Conservation (phyloP, 2,797 vertebrate species). For the Poecilia velifera region DNA sequence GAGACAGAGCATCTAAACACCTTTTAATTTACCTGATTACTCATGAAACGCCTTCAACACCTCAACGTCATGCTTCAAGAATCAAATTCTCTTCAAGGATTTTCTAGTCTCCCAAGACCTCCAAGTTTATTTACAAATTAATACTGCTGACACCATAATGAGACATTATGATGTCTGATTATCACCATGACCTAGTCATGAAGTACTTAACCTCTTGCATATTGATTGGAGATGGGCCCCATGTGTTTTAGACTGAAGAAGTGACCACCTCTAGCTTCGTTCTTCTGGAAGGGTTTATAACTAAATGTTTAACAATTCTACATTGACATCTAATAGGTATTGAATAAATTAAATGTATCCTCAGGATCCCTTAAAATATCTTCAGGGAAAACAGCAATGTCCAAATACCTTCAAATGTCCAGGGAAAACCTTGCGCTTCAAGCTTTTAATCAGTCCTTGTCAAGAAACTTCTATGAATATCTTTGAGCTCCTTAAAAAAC, state of each 20-base stretch:
- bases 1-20: not conserved
- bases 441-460: not conserved
- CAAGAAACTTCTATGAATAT: not conserved
- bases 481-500: not conserved
- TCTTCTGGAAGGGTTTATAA: not conserved
- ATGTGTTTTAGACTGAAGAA: not conserved
- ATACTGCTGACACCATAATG: not conserved
- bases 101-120: not conserved
- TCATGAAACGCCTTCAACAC: not conserved
- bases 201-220: not conserved
- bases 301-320: not conserved
- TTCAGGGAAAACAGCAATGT: not conserved
- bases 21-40: not conserved
- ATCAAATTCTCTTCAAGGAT: not conserved
- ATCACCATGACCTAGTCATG: not conserved
- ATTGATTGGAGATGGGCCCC: not conserved
- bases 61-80: not conserved
- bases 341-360: too few relatives aligned
- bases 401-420: not conserved
- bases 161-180: not conserved
- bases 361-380: not conserved
- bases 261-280: not conserved
- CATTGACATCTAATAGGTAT: too few relatives aligned
- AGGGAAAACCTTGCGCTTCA: not conserved
- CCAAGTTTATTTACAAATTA: not conserved